Evolutionary conservation across 2,888 invertebrate species (phyloP).

Genomic region (Lycophotia porphyrea): DNA sequence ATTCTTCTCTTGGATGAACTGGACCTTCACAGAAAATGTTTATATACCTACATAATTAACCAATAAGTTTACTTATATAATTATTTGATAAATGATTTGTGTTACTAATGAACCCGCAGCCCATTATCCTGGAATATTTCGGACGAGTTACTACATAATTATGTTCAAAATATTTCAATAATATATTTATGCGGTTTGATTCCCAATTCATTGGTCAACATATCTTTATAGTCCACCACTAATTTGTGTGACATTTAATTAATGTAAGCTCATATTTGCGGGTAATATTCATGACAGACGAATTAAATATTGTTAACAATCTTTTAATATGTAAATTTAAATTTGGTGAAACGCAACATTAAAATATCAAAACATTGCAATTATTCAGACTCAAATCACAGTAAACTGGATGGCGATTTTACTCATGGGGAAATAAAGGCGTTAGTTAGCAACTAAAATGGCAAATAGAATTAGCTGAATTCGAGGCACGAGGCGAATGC

Average conservation of each 20-base stretch:
- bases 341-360: constrained; percentile 32
- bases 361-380: constrained; percentile 33
- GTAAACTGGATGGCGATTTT: constrained; percentile 70
- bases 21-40: neutral
- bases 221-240: constrained; percentile 40
- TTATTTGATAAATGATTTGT: neutral
- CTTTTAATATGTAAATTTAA: constrained; percentile 53
- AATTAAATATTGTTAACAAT: constrained; percentile 47
- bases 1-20: neutral
- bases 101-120: neutral
- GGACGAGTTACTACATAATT: neutral
- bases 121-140: constrained; percentile 12
- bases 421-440: constrained; percentile 79
- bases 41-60: neutral
- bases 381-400: constrained; percentile 67
- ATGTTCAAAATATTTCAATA: constrained; percentile 23
- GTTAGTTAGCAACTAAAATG: constrained; percentile 80
- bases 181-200: constrained; percentile 44
- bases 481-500: constrained; percentile 81
- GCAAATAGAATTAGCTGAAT: constrained; percentile 84
- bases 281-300: constrained; percentile 52
- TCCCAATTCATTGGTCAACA: constrained; percentile 53
- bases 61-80: no score
- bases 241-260: constrained; percentile 58
- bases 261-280: constrained; percentile 54